Conservation (phyloP, 2,888 invertebrate species). For the Ichneumoninae sp. region DNA sequence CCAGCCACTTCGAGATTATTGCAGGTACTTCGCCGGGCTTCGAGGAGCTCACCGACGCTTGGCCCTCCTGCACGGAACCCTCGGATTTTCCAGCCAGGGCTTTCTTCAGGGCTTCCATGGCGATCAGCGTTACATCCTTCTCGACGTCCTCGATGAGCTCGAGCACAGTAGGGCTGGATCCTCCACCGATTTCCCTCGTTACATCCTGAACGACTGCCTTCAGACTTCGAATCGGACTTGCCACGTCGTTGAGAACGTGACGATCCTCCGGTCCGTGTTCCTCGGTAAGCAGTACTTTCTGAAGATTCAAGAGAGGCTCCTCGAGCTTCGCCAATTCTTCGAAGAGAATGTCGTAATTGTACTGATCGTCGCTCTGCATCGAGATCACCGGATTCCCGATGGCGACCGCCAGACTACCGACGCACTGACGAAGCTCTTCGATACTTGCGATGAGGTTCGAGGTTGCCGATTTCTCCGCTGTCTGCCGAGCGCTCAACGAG, state of each 20-base stretch:
- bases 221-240: constrained; percentile 74
- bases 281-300: constrained; percentile 75
- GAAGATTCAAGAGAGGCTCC: constrained; percentile 75
- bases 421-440: constrained; percentile 74
- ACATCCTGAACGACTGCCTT: constrained; percentile 72
- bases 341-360: constrained; percentile 71
- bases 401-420: constrained; percentile 75
- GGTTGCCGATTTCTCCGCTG: constrained; percentile 50
- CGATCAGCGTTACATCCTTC: constrained; percentile 73
- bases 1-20: constrained; percentile 68
- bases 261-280: constrained; percentile 73
- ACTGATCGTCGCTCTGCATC: constrained; percentile 67
- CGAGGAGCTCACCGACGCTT: constrained; percentile 51
- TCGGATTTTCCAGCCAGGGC: constrained; percentile 60
- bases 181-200: constrained; percentile 65
- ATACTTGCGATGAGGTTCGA: constrained; percentile 72
- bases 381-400: constrained; percentile 72
- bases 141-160: constrained; percentile 78
- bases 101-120: constrained; percentile 74
- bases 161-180: constrained; percentile 69
- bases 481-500: neutral
- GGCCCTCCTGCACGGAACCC: constrained; percentile 33
- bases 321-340: constrained; percentile 75
- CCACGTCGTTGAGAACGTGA: constrained; percentile 73
- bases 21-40: constrained; percentile 66